A percentile compares a stretch with the other conserved stretches of the same genome.
Evolutionary conservation across 2,113 vertebrate species (phyloP).

Genomic region (Cichladusa arquata): DNA sequence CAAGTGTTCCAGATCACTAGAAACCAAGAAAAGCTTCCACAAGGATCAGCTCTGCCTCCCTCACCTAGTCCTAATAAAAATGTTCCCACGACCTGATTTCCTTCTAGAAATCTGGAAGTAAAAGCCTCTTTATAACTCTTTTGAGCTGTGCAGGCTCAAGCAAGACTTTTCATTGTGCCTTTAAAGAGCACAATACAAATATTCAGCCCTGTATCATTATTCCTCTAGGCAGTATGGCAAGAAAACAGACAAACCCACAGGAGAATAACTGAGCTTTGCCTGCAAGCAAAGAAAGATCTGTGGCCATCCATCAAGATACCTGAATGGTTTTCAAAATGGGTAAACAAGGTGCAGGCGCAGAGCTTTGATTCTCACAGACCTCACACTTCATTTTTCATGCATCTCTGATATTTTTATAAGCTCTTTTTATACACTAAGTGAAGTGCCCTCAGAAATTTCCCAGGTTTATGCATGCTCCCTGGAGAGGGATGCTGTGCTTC

Average conservation of each 20-base stretch:
- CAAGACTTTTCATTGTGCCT: neutral
- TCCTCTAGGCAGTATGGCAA: neutral
- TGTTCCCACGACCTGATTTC: neutral
- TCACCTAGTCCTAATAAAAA: neutral
- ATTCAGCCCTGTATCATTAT: neutral
- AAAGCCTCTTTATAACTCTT: slow-evolving; percentile 10
- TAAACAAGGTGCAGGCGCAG: neutral
- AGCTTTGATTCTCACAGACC: neutral
- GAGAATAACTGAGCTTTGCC: neutral
- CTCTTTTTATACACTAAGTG: neutral
- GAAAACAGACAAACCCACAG: neutral
- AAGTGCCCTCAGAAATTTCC: slow-evolving; percentile 27
- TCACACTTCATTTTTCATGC: neutral
- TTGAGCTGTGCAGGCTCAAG: neutral
- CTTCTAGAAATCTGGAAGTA: neutral
- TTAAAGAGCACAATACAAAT: slow-evolving; percentile 30
- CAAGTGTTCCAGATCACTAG: neutral
- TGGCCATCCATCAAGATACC: neutral
- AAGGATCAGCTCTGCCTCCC: neutral
- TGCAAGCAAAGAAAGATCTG: neutral
- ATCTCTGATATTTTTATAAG: slow-evolving; percentile 25
- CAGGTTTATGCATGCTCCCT: neutral
- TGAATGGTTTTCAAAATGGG: neutral
- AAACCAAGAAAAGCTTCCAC: neutral
- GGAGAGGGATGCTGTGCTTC: neutral